Percentiles rank a stretch among this genome's conserved stretches.
Evolutionary conservation across 2,797 vertebrate genomes (phyloP).

Genomic region (Typhlichthys eigenmanni): DNA sequence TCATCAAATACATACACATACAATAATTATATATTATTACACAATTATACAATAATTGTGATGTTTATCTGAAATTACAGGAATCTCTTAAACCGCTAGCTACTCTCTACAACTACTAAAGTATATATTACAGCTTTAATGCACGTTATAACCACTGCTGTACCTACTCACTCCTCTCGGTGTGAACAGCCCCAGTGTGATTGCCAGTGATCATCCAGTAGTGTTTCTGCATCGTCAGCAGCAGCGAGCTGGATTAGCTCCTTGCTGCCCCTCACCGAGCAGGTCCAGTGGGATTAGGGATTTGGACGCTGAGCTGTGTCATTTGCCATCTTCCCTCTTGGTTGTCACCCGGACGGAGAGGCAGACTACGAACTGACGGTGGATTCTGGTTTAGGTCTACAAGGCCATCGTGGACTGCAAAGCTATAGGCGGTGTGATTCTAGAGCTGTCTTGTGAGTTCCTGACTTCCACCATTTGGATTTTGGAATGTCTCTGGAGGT

Average conservation of each 20-base stretch:
- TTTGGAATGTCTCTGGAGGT: slow-evolving; percentile 30
- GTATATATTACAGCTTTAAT: background rate
- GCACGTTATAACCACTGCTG: background rate
- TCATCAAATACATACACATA: no score
- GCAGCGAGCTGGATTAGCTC: slow-evolving; percentile 73
- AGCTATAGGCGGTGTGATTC: no score
- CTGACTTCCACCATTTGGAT: slow-evolving; percentile 9
- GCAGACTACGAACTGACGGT: no score
- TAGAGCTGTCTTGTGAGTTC: background rate
- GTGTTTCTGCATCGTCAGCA: slow-evolving; percentile 66
- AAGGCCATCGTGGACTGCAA: no score
- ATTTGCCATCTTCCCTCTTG: background rate
- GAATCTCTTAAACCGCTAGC: background rate
- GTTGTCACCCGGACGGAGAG: no score
- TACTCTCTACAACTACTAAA: no score
- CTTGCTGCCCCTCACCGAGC: slow-evolving; percentile 53
- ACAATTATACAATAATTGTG: no score
- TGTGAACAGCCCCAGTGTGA: slow-evolving; percentile 1
- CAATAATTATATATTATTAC: no score
- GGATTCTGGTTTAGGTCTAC: no score
- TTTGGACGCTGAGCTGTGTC: slow-evolving; percentile 12
- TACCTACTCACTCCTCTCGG: background rate
- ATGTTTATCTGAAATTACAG: no score
- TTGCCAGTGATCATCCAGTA: slow-evolving; percentile 48
- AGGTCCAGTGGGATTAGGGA: slow-evolving; percentile 65